A percentile compares a stretch with the other conserved stretches of the same genome.
phyloP scores from a whole-genome alignment of 2,113 vertebrate species.

The Bungarus multicinctus region DNA sequence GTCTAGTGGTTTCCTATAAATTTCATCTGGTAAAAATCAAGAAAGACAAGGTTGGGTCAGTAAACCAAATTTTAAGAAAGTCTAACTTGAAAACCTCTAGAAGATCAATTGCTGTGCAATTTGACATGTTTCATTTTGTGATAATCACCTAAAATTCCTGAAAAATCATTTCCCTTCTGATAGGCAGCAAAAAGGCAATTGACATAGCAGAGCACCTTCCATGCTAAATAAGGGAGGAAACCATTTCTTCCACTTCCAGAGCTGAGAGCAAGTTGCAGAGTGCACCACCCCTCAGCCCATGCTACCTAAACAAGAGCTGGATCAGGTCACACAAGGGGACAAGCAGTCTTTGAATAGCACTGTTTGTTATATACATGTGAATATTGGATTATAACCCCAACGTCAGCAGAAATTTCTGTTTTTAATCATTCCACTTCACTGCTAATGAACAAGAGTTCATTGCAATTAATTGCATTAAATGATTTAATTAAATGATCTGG shows the following conservation, averaged over 20 bases:
- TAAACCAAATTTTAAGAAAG: not conserved
- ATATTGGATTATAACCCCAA: not conserved
- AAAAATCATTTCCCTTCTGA: not conserved
- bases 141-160: not conserved
- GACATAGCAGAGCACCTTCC: not conserved
- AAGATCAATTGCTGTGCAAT: not conserved
- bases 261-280: not conserved
- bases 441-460: not conserved
- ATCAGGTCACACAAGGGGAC: not conserved
- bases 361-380: not conserved
- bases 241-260: not conserved
- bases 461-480: not conserved
- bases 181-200: not conserved
- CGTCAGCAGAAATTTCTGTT: not conserved
- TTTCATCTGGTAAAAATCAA: not conserved
- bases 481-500: not conserved
- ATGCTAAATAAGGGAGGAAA: not conserved
- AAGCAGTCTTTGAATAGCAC: not conserved
- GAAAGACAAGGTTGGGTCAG: not conserved
- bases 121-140: not conserved
- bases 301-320: not conserved
- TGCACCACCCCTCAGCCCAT: not conserved
- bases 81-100: not conserved
- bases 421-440: constrained; percentile 1
- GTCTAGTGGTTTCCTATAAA: not conserved